phyloP scores from a whole-genome alignment of 2,113 vertebrate genomes.

The Nycticorax nycticorax region DNA sequence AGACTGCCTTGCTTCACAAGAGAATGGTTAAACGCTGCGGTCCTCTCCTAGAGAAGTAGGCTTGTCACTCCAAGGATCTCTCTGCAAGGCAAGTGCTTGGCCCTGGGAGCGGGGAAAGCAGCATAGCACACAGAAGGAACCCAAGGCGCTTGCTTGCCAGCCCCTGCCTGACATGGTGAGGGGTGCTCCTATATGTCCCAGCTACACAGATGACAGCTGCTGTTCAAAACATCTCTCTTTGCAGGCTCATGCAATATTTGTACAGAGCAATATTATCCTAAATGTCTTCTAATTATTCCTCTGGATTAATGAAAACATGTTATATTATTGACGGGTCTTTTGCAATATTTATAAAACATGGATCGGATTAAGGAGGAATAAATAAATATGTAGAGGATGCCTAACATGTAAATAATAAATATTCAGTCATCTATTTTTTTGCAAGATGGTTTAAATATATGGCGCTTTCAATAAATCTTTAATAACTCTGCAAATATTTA shows the following conservation, averaged over 20 bases:
- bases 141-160: not conserved
- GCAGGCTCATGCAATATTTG: conserved; percentile 68
- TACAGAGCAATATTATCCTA: conserved; percentile 75
- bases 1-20: not conserved
- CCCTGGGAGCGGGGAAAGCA: not conserved
- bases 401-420: conserved; percentile 78
- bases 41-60: not conserved
- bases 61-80: not conserved
- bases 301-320: conserved; percentile 76
- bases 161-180: not conserved
- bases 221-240: conserved; percentile 16
- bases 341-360: conserved; percentile 79
- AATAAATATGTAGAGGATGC: conserved; percentile 76
- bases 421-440: conserved; percentile 69
- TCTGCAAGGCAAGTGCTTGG: not conserved
- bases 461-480: conserved; percentile 72
- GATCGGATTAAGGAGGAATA: conserved; percentile 76
- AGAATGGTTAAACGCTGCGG: not conserved
- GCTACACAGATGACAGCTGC: not conserved
- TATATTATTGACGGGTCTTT: conserved; percentile 79
- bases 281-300: conserved; percentile 80
- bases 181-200: not conserved
- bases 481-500: conserved; percentile 76
- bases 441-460: conserved; percentile 67
- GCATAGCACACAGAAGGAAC: not conserved